phyloP scores from a whole-genome alignment of 2,797 vertebrate genomes.

The Cirrhinus molitorella region DNA sequence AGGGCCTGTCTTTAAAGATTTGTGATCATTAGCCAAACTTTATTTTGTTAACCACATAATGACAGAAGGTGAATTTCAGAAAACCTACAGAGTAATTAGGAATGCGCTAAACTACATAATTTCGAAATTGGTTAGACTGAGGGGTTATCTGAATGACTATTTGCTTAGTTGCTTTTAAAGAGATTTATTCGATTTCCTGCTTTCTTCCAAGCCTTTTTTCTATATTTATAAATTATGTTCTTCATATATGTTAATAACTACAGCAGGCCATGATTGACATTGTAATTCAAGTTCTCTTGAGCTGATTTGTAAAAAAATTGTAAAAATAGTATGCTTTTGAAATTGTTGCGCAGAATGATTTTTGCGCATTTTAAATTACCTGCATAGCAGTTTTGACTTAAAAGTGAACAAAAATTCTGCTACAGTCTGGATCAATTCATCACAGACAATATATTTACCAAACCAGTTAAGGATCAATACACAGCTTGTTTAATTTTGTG shows the following conservation, averaged over 20 bases:
- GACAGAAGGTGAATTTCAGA: not conserved
- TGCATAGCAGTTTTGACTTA: not conserved
- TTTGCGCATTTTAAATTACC: not conserved
- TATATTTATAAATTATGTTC: not conserved
- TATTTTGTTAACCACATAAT: constrained; percentile 22
- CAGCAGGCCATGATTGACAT: not conserved
- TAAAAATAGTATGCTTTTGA: not conserved
- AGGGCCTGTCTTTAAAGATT: constrained; percentile 33
- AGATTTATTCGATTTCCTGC: not conserved
- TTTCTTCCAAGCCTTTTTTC: not conserved
- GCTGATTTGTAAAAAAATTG: not conserved
- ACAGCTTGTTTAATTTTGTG: not conserved
- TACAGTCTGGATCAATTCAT: not conserved
- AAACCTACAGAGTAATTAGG: not conserved
- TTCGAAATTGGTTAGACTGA: not conserved
- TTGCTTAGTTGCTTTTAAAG: not conserved
- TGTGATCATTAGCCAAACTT: constrained; percentile 40
- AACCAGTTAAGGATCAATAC: not conserved
- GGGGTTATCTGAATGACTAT: not conserved
- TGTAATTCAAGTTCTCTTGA: not conserved
- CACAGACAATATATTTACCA: constrained; percentile 3
- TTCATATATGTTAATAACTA: not conserved
- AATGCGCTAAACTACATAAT: not conserved
- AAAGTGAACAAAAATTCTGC: not conserved
- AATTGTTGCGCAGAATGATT: not conserved